phyloP scores from a whole-genome alignment of 2,113 vertebrate genomes.

The Notiomystis cincta region DNA sequence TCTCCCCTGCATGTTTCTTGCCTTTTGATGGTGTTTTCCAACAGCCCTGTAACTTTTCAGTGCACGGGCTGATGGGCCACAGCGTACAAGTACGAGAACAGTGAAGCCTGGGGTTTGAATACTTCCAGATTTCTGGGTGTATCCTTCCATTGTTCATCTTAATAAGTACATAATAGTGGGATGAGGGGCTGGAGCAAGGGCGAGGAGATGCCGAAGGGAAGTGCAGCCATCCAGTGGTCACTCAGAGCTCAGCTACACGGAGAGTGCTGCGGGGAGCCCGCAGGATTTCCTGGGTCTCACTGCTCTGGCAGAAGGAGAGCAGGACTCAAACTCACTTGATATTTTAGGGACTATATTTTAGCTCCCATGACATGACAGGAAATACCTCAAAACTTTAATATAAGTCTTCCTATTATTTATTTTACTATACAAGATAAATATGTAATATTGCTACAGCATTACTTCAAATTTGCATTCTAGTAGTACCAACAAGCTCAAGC shows the following conservation, averaged over 20 bases:
- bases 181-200: neutral
- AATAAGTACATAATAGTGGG: neutral
- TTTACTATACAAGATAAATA: neutral
- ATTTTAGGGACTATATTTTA: neutral
- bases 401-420: neutral
- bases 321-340: neutral
- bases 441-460: neutral
- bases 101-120: neutral
- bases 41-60: neutral
- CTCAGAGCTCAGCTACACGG: neutral
- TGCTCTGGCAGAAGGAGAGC: neutral
- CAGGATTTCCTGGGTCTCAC: neutral
- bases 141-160: slow-evolving; percentile 3
- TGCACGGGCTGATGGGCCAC: neutral
- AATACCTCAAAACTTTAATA: neutral
- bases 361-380: neutral
- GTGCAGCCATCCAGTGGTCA: slow-evolving; percentile 65
- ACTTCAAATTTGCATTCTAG: neutral
- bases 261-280: fast-evolving
- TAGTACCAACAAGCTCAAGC: neutral
- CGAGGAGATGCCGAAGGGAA: slow-evolving; percentile 16
- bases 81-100: neutral
- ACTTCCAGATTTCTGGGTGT: slow-evolving; percentile 49
- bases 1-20: neutral
- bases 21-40: slow-evolving; percentile 7